Conservation (phyloP, 1,140 invertebrate genomes). For the Bicyclus anynana region DNA sequence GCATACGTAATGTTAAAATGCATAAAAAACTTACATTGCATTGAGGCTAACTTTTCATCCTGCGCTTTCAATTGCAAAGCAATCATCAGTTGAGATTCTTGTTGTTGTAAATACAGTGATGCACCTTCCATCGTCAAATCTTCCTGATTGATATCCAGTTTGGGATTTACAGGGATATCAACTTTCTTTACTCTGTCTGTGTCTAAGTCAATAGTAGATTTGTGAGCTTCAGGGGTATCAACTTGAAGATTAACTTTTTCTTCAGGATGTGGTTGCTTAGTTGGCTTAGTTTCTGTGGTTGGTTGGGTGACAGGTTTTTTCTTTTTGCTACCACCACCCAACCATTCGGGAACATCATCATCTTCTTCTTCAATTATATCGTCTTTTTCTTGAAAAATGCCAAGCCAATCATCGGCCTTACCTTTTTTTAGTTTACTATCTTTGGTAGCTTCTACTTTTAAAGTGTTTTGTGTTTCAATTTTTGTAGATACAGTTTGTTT, state of each 20-base stretch:
- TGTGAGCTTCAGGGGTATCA: constrained; percentile 9
- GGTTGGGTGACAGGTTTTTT: constrained; percentile 40
- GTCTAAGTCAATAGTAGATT: constrained; percentile 9
- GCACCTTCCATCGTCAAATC: constrained; percentile 64
- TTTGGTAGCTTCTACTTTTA: constrained; percentile 30
- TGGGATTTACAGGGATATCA: constrained; percentile 5
- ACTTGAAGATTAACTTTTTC: constrained; percentile 17
- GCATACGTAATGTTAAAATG: no score
- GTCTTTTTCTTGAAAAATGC: constrained; percentile 59
- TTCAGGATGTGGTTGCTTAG: constrained; percentile 19
- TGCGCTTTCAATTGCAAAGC: constrained; percentile 73
- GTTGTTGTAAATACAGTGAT: constrained; percentile 67
- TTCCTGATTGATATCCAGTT: constrained; percentile 38
- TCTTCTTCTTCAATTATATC: constrained; percentile 40
- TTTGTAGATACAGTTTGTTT: constrained; percentile 40
- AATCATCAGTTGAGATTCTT: constrained; percentile 72
- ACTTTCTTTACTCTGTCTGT: constrained; percentile 16
- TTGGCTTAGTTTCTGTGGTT: constrained; percentile 24
- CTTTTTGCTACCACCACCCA: constrained; percentile 47
- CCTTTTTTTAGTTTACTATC: constrained; percentile 37
- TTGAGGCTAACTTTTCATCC: constrained; percentile 69
- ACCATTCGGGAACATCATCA: constrained; percentile 57
- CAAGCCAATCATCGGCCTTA: constrained; percentile 68
- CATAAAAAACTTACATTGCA: constrained; percentile 52
- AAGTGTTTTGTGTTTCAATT: constrained; percentile 25